Evolutionary conservation across 2,888 invertebrate genomes (phyloP), one percentile per base, ranked within the genome.

Genomic region (Diogma glabrata): DNA sequence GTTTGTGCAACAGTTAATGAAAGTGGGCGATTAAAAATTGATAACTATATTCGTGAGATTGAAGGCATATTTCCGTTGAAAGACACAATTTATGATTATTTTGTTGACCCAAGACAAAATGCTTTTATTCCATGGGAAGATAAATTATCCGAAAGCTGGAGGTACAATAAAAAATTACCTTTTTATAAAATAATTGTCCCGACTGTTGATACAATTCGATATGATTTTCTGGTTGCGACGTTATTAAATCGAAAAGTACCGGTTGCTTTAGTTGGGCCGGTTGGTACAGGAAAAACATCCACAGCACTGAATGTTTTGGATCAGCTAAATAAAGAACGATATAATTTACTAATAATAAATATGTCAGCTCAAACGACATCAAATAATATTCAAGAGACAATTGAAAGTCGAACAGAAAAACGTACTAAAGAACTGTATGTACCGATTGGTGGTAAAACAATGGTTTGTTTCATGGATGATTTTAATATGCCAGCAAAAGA

Each of bases 401-500:
- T 92, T 26, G 91, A 91, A 67, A 82, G 84, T 53, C 75, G 86
- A n/a, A 76, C 90, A 1, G 91, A 92, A 67, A 91, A 92, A 71
- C 74, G 90, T 49, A 90, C 89, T 0, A 92, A 91, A 66, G 87
- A 84, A 2, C 79, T 84, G 53, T 91, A 79, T 63, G 81, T 84
- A 3, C 92, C 92, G 0, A 72, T 82, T 20, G 87, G 84, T 57
- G 83, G 87, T 63, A 92, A 90, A 72, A 82, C 75, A 57, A 80
- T 93, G 79, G 78, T 92, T 52, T 79, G 85, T 8, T 91, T 90
- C 65, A 79, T 93, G 80, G 93, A 93, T 65, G 92, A 93, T 65
- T 82, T 93, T 60, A 92, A 92, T 71, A 91, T 92, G 90, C 92
- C 92, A 0, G 86, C 85, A 7, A 86, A 87, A 57, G 92, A 93